Conservation (phyloP, 2,888 invertebrate genomes). For the Cephus runcator region DNA sequence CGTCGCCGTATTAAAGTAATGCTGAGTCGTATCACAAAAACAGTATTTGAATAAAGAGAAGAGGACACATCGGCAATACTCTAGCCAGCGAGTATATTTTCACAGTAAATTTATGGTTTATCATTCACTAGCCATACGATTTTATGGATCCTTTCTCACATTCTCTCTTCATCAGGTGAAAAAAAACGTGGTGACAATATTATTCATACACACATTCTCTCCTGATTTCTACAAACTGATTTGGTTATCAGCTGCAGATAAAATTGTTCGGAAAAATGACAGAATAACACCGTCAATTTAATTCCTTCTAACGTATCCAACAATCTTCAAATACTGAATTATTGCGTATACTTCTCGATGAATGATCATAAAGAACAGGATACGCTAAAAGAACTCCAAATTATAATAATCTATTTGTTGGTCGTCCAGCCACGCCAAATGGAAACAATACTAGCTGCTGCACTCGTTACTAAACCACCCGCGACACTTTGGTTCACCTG, state of each 20-base stretch:
- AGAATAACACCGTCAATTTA: not conserved
- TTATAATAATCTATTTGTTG: conserved; percentile 64
- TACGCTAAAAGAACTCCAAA: not conserved
- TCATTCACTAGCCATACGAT: not conserved
- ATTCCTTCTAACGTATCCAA: not conserved
- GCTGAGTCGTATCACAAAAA: not conserved
- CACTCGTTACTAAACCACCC: conserved; percentile 82
- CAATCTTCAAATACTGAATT: not conserved
- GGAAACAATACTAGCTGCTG: conserved; percentile 84
- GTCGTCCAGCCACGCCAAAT: conserved; percentile 81
- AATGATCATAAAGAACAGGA: not conserved
- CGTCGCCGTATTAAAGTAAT: not conserved
- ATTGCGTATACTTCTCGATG: not conserved
- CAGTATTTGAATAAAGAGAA: not conserved
- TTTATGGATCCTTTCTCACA: not conserved
- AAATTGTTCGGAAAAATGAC: not conserved
- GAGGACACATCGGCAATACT: not conserved
- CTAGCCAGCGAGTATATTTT: not conserved
- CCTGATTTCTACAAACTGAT: not conserved
- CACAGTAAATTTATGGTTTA: not conserved
- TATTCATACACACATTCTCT: not conserved
- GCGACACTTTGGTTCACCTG: conserved; percentile 70
- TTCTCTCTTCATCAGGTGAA: not conserved
- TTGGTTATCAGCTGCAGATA: not conserved
- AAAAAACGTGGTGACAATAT: not conserved